A percentile compares a stretch with the other conserved stretches of the same genome.
These are phyloP conservation scores for Phortica variegata DNA, from an alignment of 1,140 invertebrate genomes.

Conservation along the genomic window DNA sequence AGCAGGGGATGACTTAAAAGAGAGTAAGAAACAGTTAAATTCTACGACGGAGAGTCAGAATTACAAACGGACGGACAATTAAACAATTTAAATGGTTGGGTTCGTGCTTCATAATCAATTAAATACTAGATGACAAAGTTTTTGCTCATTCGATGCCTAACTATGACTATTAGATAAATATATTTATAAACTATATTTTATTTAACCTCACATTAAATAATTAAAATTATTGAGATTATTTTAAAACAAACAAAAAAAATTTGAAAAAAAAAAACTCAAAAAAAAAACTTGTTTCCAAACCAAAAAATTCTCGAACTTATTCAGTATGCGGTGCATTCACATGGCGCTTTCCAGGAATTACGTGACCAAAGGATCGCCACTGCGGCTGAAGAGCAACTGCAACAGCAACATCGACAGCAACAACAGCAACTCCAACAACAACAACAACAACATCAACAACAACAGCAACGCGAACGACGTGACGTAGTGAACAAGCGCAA, in stretches of 20 bases:
- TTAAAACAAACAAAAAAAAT: no score
- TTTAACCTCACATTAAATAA: no score
- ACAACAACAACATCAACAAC: conserved; percentile 56
- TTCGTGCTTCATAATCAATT: no score
- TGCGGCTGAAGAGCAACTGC: conserved; percentile 62
- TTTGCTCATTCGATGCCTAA: no score
- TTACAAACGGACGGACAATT: no score
- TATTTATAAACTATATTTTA: no score
- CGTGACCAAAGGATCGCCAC: conserved; percentile 80
- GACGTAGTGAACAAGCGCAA: conserved; percentile 69
- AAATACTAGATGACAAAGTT: no score
- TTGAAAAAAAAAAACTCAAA: conserved; percentile 4
- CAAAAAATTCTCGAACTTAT: conserved; percentile 38
- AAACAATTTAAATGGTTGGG: no score
- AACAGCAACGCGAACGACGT: conserved; percentile 62
- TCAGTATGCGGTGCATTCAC: conserved; percentile 57
- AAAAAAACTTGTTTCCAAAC: conserved; percentile 10
- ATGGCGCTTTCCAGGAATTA: conserved; percentile 67
- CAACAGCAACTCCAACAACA: conserved; percentile 66
- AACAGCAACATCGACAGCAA: conserved; percentile 58
- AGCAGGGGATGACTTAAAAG: conserved; percentile 36
- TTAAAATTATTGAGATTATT: no score
- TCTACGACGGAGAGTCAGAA: no score
- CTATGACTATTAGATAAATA: no score
- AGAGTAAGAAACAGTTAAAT: no score